phyloP scores from a whole-genome alignment of 2,113 vertebrate genomes.

The Ciconia stormi region DNA sequence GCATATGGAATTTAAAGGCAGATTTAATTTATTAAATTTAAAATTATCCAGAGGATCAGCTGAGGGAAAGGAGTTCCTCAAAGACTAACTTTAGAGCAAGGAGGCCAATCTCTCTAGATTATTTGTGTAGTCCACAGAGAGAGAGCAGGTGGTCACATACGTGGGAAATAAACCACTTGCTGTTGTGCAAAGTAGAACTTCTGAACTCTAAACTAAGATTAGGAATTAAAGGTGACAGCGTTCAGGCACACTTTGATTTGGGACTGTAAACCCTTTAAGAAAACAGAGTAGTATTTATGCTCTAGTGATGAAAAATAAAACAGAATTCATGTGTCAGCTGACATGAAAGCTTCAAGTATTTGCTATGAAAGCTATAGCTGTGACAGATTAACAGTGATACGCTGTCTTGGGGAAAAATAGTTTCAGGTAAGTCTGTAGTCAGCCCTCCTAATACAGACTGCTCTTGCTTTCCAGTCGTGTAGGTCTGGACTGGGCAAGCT shows the following conservation, averaged over 20 bases:
- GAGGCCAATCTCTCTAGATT: not conserved
- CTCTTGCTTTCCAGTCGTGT: conserved; percentile 80
- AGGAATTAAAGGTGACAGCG: not conserved
- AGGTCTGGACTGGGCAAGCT: conserved; percentile 95
- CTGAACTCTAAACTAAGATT: not conserved
- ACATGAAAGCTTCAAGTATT: not conserved
- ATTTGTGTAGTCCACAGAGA: not conserved
- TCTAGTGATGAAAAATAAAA: not conserved
- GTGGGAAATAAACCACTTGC: not conserved
- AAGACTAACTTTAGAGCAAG: not conserved
- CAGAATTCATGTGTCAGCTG: not conserved
- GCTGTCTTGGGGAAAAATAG: not conserved
- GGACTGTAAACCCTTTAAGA: not conserved
- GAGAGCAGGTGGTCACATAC: accelerated
- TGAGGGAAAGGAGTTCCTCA: not conserved
- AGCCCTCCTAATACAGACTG: not conserved
- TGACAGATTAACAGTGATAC: not conserved
- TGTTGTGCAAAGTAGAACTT: not conserved
- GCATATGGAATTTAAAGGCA: not conserved
- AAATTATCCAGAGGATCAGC: not conserved
- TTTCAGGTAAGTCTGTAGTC: not conserved
- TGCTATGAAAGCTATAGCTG: not conserved
- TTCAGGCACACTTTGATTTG: not conserved
- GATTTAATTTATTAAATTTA: too few relatives aligned
- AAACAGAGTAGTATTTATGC: not conserved